Base-by-base conservation (phyloP, 1,140 invertebrate species). In the Caligus rogercresseyi region DNA sequence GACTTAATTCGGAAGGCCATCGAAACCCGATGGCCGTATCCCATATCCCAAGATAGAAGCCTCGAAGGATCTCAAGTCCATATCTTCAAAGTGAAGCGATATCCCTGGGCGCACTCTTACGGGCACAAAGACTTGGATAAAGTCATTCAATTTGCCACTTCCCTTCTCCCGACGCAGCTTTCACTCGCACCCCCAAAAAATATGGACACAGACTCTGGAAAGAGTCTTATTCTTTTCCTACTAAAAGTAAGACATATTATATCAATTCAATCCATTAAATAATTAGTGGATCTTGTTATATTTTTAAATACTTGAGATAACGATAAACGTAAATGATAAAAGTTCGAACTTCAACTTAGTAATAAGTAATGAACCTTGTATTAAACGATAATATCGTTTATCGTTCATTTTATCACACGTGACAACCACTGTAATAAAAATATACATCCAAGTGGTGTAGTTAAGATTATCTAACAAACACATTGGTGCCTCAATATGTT, bases 81-180 rank as follows among this genome's bases (percentile, higher is more conserved):
- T 20, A 18, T 21, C 16, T 56, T 56, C 54, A 56, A 56, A 56
- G 54, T 56, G n/a, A 56, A 56, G 24, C 54, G 54, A 56, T 56
- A 56, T 20, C 54, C 54, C 15, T 56, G 54, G 54, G 54, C 54
- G 3, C n/a, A 21, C 3, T 56, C 54, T 15, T 56, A 56, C 24
- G 54, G 54, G 20, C 20, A 56, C 20, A 56, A 56, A 23, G 19
- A 56, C 20, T 21, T 56, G 16, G 54, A 56, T 18, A 20, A 25
- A 56, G 20, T 25, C 15, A 21, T 56, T 16, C n/a, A 56, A 20
- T 21, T 25, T 4, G 54, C 54, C 24, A n/a, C 20, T n/a, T 21
- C 19, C 15, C 15, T 56, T n/a, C 20, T 56, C 54, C 54, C 20
- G 24, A 18, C 20, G 2, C 19, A 56, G 15, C 20, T 56, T 25